These are phyloP conservation scores for Scaptomyza polygonia DNA, from an alignment of 2,888 invertebrate species.

Conservation along the genomic window DNA sequence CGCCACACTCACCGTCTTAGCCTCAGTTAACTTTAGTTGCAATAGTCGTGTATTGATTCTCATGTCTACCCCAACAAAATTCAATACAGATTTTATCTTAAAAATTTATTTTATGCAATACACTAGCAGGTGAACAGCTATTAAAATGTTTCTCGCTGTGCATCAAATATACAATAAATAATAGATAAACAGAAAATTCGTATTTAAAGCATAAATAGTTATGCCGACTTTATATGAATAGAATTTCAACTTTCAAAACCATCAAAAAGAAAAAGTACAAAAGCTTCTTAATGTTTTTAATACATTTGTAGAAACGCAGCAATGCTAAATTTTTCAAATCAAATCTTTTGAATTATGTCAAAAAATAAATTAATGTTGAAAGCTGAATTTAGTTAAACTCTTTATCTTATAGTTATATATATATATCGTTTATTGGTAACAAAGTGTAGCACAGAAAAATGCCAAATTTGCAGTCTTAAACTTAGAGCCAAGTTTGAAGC, in stretches of 20 bases:
- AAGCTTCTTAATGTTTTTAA: too few species aligned
- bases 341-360: too few species aligned
- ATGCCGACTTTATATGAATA: too few species aligned
- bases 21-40: slow-evolving; percentile 38
- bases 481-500: not conserved
- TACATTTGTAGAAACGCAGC: too few species aligned
- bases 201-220: too few species aligned
- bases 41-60: slow-evolving; percentile 66
- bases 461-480: not conserved
- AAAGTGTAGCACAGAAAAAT: not conserved
- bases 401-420: not conserved
- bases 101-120: slow-evolving; percentile 68
- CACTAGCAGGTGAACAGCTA: slow-evolving; percentile 30
- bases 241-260: too few species aligned
- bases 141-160: slow-evolving; percentile 29
- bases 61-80: slow-evolving; percentile 20
- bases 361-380: too few species aligned
- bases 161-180: not conserved
- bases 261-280: too few species aligned
- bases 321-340: too few species aligned
- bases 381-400: too few species aligned
- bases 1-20: slow-evolving; percentile 16
- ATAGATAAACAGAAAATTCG: too few species aligned
- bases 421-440: too few species aligned
- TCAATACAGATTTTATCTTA: slow-evolving; percentile 47